These are phyloP conservation scores for Drosophila pseudotalamancana DNA, from an alignment of 2,888 invertebrate species.

Conservation along the genomic window DNA sequence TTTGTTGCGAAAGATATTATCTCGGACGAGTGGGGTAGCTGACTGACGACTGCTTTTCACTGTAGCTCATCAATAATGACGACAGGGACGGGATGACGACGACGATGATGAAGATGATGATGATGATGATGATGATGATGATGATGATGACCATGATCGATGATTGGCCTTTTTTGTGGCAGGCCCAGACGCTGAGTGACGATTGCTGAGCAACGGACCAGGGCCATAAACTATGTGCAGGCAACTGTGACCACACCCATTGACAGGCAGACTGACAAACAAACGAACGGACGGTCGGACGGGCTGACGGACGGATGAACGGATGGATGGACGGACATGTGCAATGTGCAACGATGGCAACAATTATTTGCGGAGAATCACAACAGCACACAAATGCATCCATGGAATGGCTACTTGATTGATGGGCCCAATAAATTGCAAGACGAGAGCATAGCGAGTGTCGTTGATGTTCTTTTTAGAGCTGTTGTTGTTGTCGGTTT, in stretches of 20 bases:
- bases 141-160: slow-evolving; percentile 82
- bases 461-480: slow-evolving; percentile 39
- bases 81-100: slow-evolving; percentile 38
- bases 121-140: slow-evolving; percentile 55
- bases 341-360: slow-evolving; percentile 65
- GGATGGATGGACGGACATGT: slow-evolving; percentile 33
- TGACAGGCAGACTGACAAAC: slow-evolving; percentile 51
- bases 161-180: slow-evolving; percentile 81
- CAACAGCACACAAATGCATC: slow-evolving; percentile 62
- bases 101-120: slow-evolving; percentile 26
- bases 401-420: slow-evolving; percentile 70
- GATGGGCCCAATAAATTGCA: slow-evolving; percentile 77
- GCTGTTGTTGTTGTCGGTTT: slow-evolving; percentile 14
- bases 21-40: slow-evolving; percentile 52
- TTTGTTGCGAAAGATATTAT: slow-evolving; percentile 83
- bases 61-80: slow-evolving; percentile 68
- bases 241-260: slow-evolving; percentile 73
- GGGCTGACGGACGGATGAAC: not conserved
- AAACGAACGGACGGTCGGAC: not conserved
- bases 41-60: slow-evolving; percentile 58
- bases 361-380: slow-evolving; percentile 74
- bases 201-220: slow-evolving; percentile 57
- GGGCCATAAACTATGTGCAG: slow-evolving; percentile 56
- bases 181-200: slow-evolving; percentile 69
- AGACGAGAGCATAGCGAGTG: slow-evolving; percentile 54